Evolutionary conservation across 2,113 vertebrate genomes (phyloP).

Genomic region (Puntigrus tetrazona): DNA sequence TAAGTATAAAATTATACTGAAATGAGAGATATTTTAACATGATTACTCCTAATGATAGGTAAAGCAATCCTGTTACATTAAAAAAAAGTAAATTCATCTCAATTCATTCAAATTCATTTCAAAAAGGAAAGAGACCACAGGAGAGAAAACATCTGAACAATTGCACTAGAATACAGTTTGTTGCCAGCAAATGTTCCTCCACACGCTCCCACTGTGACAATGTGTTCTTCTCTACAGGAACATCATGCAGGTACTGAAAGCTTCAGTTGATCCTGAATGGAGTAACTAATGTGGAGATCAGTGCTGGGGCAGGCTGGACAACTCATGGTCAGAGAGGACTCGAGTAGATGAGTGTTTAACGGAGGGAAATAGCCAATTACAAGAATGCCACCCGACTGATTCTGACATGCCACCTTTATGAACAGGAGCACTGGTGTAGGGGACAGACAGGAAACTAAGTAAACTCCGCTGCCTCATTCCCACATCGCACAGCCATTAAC

Average conservation of each 20-base stretch:
- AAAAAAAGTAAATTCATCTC: no score
- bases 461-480: slow-evolving; percentile 36
- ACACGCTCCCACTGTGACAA: neutral
- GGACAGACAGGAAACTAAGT: slow-evolving; percentile 32
- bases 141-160: neutral
- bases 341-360: slow-evolving; percentile 70
- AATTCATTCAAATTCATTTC: no score
- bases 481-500: slow-evolving; percentile 50
- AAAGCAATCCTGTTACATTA: neutral
- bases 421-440: slow-evolving; percentile 1
- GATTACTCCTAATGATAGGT: neutral
- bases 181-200: slow-evolving; percentile 29
- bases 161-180: neutral
- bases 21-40: neutral
- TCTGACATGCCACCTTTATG: slow-evolving; percentile 36
- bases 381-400: slow-evolving; percentile 15
- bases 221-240: slow-evolving; percentile 44
- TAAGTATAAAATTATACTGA: neutral
- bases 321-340: slow-evolving; percentile 51
- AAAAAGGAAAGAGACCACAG: slow-evolving; percentile 6
- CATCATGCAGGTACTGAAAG: slow-evolving; percentile 66
- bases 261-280: slow-evolving; percentile 64
- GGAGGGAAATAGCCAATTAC: slow-evolving; percentile 67
- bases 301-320: slow-evolving; percentile 53
- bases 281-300: slow-evolving; percentile 60